These are phyloP conservation scores for Nymphicus hollandicus DNA, from an alignment of 2,113 vertebrate genomes.

Conservation along the genomic window DNA sequence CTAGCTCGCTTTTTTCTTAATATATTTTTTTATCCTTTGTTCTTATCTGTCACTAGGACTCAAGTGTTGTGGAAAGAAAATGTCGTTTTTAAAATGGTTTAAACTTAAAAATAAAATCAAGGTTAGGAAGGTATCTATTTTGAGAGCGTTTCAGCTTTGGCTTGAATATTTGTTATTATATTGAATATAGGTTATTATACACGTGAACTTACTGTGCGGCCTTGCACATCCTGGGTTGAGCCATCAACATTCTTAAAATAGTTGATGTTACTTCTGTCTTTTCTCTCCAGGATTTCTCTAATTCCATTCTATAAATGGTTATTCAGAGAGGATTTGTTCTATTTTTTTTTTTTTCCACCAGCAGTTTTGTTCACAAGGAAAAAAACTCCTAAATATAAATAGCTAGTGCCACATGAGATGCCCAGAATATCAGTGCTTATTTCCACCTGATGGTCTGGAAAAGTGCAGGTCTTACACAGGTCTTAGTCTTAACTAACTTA, in stretches of 20 bases:
- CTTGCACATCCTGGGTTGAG: background rate
- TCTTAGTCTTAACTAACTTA: background rate
- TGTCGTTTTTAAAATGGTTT: constrained; percentile 11
- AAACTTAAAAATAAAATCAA: constrained; percentile 18
- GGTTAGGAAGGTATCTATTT: background rate
- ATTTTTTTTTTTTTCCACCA: background rate
- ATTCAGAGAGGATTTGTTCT: background rate
- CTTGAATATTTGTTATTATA: background rate
- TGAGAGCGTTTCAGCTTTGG: background rate
- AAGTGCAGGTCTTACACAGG: background rate
- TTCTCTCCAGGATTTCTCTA: constrained; percentile 7
- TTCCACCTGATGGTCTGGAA: background rate
- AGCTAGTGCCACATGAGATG: background rate
- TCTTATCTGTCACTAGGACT: background rate
- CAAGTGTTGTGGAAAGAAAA: constrained; percentile 5
- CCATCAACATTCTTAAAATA: background rate
- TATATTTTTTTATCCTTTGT: background rate
- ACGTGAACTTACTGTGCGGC: background rate
- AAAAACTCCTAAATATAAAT: background rate
- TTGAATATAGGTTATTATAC: background rate
- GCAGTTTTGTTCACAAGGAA: background rate
- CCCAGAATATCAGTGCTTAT: background rate
- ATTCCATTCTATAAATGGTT: background rate
- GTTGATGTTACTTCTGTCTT: background rate
- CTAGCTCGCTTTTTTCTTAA: background rate